Conservation (phyloP, 1,140 invertebrate genomes). For the Zaprionus africanus region DNA sequence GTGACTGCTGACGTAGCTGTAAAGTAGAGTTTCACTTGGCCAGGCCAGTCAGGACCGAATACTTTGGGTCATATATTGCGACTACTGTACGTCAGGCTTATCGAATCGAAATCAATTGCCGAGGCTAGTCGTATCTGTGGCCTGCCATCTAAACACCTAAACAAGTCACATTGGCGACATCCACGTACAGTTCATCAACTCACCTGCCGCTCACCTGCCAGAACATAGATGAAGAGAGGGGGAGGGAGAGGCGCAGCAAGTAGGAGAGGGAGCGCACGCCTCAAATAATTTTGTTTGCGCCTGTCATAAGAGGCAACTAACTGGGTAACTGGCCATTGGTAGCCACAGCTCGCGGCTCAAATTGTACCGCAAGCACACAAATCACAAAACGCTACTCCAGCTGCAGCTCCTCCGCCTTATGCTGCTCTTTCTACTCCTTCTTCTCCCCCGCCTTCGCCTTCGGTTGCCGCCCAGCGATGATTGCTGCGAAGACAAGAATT, state of each 20-base stretch:
- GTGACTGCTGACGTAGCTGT: conserved; percentile 7
- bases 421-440: conserved; percentile 5
- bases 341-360: conserved; percentile 77
- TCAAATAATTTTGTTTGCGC: conserved; percentile 81
- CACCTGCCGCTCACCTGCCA: conserved; percentile 30
- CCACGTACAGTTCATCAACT: conserved; percentile 52
- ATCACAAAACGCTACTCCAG: conserved; percentile 68
- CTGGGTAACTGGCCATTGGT: conserved; percentile 74
- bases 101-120: conserved; percentile 78
- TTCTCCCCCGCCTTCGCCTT: background rate
- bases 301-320: conserved; percentile 69
- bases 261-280: conserved; percentile 45
- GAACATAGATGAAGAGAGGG: conserved; percentile 1
- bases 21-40: conserved; percentile 4
- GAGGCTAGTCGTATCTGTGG: conserved; percentile 46
- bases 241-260: conserved; percentile 13
- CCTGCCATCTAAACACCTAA: conserved; percentile 76
- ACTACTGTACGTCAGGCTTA: conserved; percentile 41
- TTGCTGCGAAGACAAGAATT: conserved; percentile 78
- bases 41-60: background rate
- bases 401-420: conserved; percentile 7
- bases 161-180: conserved; percentile 79
- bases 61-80: conserved; percentile 17
- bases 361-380: conserved; percentile 82
- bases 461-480: conserved; percentile 62